Conservation (phyloP, 2,888 invertebrate species). For the Cheilosia pagana region DNA sequence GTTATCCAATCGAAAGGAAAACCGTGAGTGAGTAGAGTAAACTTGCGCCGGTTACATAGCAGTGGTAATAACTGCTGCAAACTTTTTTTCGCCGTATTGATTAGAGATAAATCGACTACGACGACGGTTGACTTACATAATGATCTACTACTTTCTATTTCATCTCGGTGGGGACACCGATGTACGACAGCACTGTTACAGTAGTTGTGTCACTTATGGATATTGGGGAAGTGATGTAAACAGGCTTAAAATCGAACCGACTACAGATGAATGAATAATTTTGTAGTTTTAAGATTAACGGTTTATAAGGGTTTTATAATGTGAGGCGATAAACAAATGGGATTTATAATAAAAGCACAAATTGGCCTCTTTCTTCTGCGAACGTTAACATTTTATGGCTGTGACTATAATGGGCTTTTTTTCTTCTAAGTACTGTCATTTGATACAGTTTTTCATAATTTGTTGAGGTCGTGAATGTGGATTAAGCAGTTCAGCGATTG, state of each 20-base stretch:
- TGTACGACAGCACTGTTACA: constrained; percentile 21
- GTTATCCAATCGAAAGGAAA: constrained; percentile 35
- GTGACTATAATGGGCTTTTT: neutral
- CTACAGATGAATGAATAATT: constrained; percentile 14
- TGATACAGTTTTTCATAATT: constrained; percentile 9
- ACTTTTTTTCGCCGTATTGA: constrained; percentile 43
- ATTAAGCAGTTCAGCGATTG: constrained; percentile 16
- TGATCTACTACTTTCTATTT: constrained; percentile 72
- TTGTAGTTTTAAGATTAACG: neutral
- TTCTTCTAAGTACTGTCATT: neutral
- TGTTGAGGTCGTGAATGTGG: neutral
- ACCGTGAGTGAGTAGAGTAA: constrained; percentile 15
- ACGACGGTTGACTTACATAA: constrained; percentile 58
- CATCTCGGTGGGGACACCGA: constrained; percentile 36
- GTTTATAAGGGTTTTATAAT: constrained; percentile 22
- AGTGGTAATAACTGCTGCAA: constrained; percentile 10
- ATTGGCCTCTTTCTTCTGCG: neutral
- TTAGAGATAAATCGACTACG: constrained; percentile 35
- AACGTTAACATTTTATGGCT: constrained; percentile 1
- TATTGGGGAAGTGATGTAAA: constrained; percentile 59
- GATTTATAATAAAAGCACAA: neutral
- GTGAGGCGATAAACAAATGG: neutral
- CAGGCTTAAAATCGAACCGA: constrained; percentile 36
- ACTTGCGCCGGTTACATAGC: constrained; percentile 22
- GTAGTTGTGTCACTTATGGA: constrained; percentile 43